phyloP scores from a whole-genome alignment of 2,888 invertebrate species.

The Amblyjoppa fuscipennis region DNA sequence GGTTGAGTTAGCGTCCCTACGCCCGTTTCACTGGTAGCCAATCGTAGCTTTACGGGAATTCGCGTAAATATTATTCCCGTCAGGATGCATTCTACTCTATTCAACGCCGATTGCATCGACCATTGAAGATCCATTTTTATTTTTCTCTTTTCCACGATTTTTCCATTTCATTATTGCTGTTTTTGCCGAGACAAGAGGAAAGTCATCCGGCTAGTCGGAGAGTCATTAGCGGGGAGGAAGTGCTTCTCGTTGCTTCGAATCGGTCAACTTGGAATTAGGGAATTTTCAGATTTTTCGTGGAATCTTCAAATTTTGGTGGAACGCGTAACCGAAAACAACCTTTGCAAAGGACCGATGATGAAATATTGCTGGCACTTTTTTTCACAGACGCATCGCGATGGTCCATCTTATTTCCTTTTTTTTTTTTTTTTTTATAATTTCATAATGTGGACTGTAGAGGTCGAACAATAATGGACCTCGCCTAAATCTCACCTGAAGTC shows the following conservation, averaged over 20 bases:
- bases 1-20: slow-evolving; percentile 12
- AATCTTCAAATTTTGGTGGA: not conserved
- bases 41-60: slow-evolving; percentile 71
- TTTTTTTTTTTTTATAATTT: no score
- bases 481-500: not conserved
- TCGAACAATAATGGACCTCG: no score
- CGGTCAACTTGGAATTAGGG: not conserved
- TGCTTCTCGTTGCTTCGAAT: slow-evolving; percentile 25
- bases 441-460: no score
- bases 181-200: not conserved
- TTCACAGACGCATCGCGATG: not conserved
- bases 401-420: not conserved
- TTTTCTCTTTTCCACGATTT: slow-evolving; percentile 24
- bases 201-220: not conserved
- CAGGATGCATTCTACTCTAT: slow-evolving; percentile 41
- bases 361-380: no score
- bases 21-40: slow-evolving; percentile 62
- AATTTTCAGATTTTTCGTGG: no score
- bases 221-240: slow-evolving; percentile 4
- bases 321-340: not conserved
- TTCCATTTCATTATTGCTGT: not conserved
- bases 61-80: slow-evolving; percentile 62
- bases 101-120: slow-evolving; percentile 19
- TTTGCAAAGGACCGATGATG: no score
- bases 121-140: slow-evolving; percentile 53